These are phyloP conservation scores for Poecile atricapillus DNA, from an alignment of 2,113 vertebrate species.

Conservation along the genomic window DNA sequence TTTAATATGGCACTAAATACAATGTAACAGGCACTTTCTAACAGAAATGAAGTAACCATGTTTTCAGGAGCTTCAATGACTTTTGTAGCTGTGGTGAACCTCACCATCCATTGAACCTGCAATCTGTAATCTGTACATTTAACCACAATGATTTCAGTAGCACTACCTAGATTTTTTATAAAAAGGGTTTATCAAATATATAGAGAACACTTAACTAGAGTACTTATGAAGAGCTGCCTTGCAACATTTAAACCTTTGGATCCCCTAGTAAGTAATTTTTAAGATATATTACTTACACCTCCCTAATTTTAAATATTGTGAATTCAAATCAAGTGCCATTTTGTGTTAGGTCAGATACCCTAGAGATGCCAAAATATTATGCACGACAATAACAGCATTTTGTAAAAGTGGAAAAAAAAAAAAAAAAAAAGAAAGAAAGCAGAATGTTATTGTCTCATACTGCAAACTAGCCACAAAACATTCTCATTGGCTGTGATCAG, in stretches of 20 bases:
- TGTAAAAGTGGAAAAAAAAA: not conserved
- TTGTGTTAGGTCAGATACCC: not conserved
- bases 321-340: not conserved
- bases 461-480: not conserved
- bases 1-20: not conserved
- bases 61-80: not conserved
- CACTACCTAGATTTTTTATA: not conserved
- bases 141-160: not conserved
- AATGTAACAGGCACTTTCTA: not conserved
- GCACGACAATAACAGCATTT: not conserved
- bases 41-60: not conserved
- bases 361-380: not conserved
- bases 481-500: not conserved
- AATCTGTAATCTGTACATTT: not conserved
- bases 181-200: not conserved
- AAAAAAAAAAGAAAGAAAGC: not conserved
- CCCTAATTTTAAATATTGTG: not conserved
- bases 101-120: not conserved
- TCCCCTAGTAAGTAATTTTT: not conserved
- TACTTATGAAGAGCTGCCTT: not conserved
- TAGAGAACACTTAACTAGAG: not conserved
- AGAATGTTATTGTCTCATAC: not conserved
- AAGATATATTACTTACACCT: not conserved
- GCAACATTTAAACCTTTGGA: not conserved
- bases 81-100: not conserved